A percentile compares a stretch with the other conserved stretches of the same genome.
phyloP scores from a whole-genome alignment of 2,797 vertebrate genomes.

The Lates japonicus region DNA sequence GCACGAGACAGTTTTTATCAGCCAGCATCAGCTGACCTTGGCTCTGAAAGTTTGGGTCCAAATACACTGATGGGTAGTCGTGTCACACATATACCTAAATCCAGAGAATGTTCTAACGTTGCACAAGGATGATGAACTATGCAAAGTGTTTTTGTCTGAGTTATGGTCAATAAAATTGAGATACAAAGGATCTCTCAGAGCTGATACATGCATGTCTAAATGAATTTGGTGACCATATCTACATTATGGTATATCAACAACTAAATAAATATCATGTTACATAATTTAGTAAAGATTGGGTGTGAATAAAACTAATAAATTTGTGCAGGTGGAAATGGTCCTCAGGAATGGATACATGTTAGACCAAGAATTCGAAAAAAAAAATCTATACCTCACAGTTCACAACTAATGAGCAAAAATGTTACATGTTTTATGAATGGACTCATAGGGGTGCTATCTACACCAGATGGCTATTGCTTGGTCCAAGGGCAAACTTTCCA shows the following conservation, averaged over 20 bases:
- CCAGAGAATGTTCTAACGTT: neutral
- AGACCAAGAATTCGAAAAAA: neutral
- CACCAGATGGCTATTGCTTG: neutral
- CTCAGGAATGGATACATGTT: neutral
- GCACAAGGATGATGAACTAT: neutral
- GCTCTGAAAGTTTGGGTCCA: slow-evolving; percentile 1
- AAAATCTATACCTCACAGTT: neutral
- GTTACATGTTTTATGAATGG: neutral
- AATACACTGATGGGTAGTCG: neutral
- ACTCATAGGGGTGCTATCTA: neutral
- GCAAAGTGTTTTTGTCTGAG: neutral
- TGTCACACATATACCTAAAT: neutral
- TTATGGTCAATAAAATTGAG: neutral
- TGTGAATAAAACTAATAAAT: neutral
- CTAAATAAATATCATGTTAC: neutral
- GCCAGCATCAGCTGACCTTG: slow-evolving; percentile 24
- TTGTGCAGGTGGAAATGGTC: neutral
- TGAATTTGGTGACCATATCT: neutral
- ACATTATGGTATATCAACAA: neutral
- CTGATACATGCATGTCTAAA: neutral
- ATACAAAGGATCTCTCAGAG: neutral
- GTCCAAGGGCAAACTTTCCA: neutral
- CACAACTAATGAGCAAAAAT: neutral
- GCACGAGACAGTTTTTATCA: neutral
- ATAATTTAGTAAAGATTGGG: neutral